Evolutionary conservation across 2,113 vertebrate genomes (phyloP), one percentile per base, ranked within the genome.

Genomic region (Sporophila hypoxantha): DNA sequence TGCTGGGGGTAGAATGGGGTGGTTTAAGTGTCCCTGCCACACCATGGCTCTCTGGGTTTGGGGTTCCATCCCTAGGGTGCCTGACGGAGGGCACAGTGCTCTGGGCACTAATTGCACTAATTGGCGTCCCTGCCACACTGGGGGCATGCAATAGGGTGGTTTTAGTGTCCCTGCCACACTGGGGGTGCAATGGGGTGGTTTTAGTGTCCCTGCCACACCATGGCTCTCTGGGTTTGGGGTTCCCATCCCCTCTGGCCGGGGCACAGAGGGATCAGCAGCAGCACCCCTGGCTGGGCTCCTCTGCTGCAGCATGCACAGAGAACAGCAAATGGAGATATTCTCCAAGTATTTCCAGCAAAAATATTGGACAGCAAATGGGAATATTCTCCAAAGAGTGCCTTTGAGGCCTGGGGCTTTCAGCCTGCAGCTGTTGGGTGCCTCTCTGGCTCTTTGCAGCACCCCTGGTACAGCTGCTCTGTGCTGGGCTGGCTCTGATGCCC

Each of bases 331-430:
- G 27, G 62, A 7, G 76, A 39, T 34, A 1, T 9, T 25, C 3
- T 0, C 34, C 9, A 4, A 12, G 2, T 16, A 27, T 27, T 50
- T 27, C 49, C 49, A 49, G 47, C 25, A 26, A 26, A 46, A 26
- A 16, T 16, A 9, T 9, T 26, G 47, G 9, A 6, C 30, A 67
- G 29, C 23, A 12, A 44, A 36, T 6, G 27, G 67, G 9, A 76
- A 42, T 34, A 1, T 7, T 29, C 3, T 0, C 37, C 9, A 4
- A 10, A 3, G 1, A 9, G 18, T 8, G 52, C 0, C 7, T 25
- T 14, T 5, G 39, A 26, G 44, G n/a, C n/a, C n/a, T n/a, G n/a
- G 15, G 5, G 0, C 3, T 23, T 29, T 26, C 39, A 37, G 20
- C 0, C 71, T 14, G 21, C 17, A 2, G 34, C 2, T 66, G 0